Evolutionary conservation across 1,140 invertebrate species (phyloP).

Genomic region (Coelopa frigida): DNA sequence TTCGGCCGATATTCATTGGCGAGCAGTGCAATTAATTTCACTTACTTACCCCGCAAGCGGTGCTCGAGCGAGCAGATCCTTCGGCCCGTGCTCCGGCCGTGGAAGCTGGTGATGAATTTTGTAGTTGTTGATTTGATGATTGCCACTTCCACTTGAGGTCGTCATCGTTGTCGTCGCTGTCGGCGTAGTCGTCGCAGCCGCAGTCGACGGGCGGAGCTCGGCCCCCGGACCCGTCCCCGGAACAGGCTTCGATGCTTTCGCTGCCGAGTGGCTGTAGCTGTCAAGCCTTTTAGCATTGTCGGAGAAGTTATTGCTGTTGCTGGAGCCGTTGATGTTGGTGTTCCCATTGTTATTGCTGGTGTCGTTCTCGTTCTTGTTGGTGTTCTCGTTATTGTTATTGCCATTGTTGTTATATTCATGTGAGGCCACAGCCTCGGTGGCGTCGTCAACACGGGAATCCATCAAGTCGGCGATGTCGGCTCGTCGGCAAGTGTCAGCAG

Average conservation of each 20-base stretch:
- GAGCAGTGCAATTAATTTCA: constrained; percentile 46
- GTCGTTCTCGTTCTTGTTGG: neutral
- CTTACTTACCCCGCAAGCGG: constrained; percentile 28
- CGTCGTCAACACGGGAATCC: constrained; percentile 9
- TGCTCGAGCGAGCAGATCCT: neutral
- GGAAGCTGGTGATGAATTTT: constrained; percentile 36
- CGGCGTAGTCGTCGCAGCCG: too few relatives aligned
- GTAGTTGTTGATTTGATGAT: constrained; percentile 43
- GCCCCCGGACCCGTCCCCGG: too few relatives aligned
- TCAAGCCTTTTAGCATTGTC: neutral
- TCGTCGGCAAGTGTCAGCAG: constrained; percentile 6
- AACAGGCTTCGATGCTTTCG: too few relatives aligned
- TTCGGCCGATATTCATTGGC: constrained; percentile 42
- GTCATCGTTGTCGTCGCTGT: neutral
- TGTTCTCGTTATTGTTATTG: constrained; percentile 5
- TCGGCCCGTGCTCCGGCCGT: neutral
- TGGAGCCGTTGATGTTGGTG: constrained; percentile 4
- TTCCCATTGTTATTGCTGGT: neutral
- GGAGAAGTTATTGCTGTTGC: neutral
- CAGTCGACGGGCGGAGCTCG: too few relatives aligned
- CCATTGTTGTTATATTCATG: constrained; percentile 6
- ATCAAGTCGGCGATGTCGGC: constrained; percentile 11
- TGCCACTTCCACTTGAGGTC: constrained; percentile 15
- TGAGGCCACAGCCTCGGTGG: constrained; percentile 6
- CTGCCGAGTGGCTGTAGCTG: neutral